A percentile compares a stretch with the other conserved stretches of the same genome.
Evolutionary conservation across 1,140 invertebrate species (phyloP).

Genomic region (Dermatophagoides farinae): DNA sequence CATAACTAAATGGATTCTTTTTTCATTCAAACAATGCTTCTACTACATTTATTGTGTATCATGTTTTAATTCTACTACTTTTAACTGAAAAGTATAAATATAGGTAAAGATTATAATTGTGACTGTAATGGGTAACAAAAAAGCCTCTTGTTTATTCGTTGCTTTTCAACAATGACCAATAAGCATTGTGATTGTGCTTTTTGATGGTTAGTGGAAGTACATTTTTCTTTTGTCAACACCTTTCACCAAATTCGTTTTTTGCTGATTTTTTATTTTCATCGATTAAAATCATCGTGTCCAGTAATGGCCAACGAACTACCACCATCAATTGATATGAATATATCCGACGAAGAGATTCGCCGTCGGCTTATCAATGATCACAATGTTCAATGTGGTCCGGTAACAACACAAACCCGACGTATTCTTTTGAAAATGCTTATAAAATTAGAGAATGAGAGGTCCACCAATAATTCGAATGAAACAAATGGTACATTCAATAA

Average conservation of each 20-base stretch:
- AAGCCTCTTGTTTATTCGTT: too few species aligned
- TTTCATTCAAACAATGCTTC: too few species aligned
- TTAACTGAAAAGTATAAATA: too few species aligned
- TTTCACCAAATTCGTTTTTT: not conserved
- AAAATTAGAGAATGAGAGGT: not conserved
- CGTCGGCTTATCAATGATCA: not conserved
- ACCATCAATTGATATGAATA: not conserved
- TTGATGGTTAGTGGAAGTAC: not conserved
- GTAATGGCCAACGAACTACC: not conserved
- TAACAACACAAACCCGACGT: constrained; percentile 5
- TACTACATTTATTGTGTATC: too few species aligned
- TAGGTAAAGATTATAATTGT: too few species aligned
- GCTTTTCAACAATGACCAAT: too few species aligned
- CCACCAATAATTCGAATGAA: not conserved
- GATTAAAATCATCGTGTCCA: not conserved
- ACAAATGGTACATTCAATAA: not conserved
- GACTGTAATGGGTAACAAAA: too few species aligned
- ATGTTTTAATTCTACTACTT: too few species aligned
- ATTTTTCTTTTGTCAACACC: not conserved
- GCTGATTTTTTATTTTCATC: not conserved
- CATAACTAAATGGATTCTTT: too few species aligned
- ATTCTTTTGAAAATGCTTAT: constrained; percentile 6
- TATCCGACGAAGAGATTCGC: not conserved
- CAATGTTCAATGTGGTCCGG: constrained; percentile 1
- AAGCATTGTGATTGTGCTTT: too few species aligned